Evolutionary conservation across 2,797 vertebrate species (phyloP).

Genomic region (Lophius americanus): DNA sequence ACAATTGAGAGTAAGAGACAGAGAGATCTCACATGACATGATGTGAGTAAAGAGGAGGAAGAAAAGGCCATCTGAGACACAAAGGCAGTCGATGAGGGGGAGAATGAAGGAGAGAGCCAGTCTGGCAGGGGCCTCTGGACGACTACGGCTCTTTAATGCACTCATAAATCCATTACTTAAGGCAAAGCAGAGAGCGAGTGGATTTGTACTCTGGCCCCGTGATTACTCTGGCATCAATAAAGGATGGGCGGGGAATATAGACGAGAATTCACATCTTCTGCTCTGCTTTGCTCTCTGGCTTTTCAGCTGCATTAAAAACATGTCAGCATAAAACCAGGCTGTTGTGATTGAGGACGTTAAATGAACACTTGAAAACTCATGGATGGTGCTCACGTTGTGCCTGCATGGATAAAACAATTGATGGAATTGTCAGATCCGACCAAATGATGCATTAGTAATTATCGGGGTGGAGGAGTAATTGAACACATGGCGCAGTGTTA

Average conservation of each 20-base stretch:
- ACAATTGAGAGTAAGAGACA: conserved; percentile 52
- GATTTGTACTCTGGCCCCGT: conserved; percentile 83
- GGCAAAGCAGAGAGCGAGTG: conserved; percentile 82
- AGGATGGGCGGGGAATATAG: conserved; percentile 79
- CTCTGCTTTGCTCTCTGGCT: conserved; percentile 47
- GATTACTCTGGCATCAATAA: conserved; percentile 87
- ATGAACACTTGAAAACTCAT: conserved; percentile 14
- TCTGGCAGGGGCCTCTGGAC: conserved; percentile 78
- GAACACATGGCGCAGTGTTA: no score
- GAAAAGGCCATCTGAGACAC: conserved; percentile 57
- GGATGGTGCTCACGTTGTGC: not conserved
- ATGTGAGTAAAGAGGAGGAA: conserved; percentile 45
- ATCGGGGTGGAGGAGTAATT: no score
- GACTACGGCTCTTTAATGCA: conserved; percentile 82
- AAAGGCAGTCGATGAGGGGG: conserved; percentile 61
- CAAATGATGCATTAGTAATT: no score
- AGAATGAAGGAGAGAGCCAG: conserved; percentile 70
- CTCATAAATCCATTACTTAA: conserved; percentile 88
- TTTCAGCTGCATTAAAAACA: conserved; percentile 54
- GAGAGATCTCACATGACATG: conserved; percentile 49
- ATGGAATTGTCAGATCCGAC: not conserved
- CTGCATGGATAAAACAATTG: not conserved
- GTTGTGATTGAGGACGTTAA: conserved; percentile 1
- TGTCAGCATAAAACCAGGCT: conserved; percentile 15
- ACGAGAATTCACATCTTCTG: conserved; percentile 69